Base-by-base conservation (phyloP, 2,888 invertebrate genomes). In the Notocelia uddmanniana region DNA sequence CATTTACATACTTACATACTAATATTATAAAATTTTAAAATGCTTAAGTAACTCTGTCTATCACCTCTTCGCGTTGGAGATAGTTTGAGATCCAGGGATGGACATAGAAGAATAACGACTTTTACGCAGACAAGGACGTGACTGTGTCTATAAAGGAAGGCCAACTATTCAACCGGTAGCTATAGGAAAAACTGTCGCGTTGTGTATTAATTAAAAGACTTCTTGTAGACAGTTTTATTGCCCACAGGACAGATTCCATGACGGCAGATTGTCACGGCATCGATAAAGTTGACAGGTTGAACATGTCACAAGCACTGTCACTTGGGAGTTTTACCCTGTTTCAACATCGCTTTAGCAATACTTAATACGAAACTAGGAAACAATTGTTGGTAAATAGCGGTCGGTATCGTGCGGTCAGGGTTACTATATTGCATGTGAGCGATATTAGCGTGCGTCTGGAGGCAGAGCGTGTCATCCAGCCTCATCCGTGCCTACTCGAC, bases 201-300 rank as follows among this genome's bases (percentile, higher is more conserved):
- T 31, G 66, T 45, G 66, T 71, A 60, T 67, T 55, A 71, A 71
- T 67, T 71, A 60, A 71, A 60, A 60, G 21, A 67, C 67, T 48
- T 71, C 67, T 67, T 71, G 66, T 60, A 67, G 71, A 71, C 71
- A 71, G 71, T 71, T 71, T 67, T 71, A 71, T 67, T 71, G 71
- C 71, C 45, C 71, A 54, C 52, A 71, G 59, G 66, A 71, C 71
- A 48, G 71, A 71, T 71, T 55, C 54, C 67, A 71, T 60, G 67
- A 54, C 59, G 45, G 26, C 48, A 23, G 59, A 10, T 48, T 66
- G 67, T 67, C 67, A 59, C 50, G 41, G 59, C 66, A 48, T 21
- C 71, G 67, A 71, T 71, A 67, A 34, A 67, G 71, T 67, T 67
- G 71, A 71, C 71, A 71, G 71, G 67, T 71, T 67, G 45, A 71